phyloP scores from a whole-genome alignment of 2,113 vertebrate genomes.

The Chionodraco myersi region DNA sequence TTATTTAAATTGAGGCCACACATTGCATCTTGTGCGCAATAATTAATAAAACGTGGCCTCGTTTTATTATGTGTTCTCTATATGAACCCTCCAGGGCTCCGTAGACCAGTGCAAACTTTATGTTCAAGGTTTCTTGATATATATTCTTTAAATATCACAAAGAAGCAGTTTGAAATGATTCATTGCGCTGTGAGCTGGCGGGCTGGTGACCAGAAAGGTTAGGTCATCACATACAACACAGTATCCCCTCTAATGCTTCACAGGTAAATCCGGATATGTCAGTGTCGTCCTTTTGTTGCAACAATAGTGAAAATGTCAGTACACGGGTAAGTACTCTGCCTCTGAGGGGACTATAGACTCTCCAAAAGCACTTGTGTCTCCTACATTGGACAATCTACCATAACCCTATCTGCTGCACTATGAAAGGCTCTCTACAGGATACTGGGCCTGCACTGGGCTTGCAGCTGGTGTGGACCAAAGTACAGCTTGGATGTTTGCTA shows the following conservation, averaged over 20 bases:
- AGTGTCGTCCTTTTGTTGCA: slow-evolving; percentile 47
- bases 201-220: slow-evolving; percentile 32
- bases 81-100: too few relatives aligned
- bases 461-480: slow-evolving; percentile 39
- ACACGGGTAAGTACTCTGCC: slow-evolving; percentile 35
- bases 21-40: too few relatives aligned
- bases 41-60: too few relatives aligned
- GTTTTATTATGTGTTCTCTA: too few relatives aligned
- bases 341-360: slow-evolving; percentile 50
- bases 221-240: slow-evolving; percentile 19
- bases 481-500: slow-evolving; percentile 34
- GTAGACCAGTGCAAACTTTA: neutral
- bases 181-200: neutral
- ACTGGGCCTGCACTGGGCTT: slow-evolving; percentile 41
- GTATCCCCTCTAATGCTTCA: slow-evolving; percentile 32
- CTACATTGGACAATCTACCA: slow-evolving; percentile 40
- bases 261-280: slow-evolving; percentile 35
- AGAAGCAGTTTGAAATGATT: slow-evolving; percentile 1
- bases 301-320: slow-evolving; percentile 56
- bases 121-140: too few relatives aligned
- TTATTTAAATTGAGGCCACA: too few relatives aligned
- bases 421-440: slow-evolving; percentile 64
- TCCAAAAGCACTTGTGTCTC: slow-evolving; percentile 47
- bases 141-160: too few relatives aligned
- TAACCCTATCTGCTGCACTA: slow-evolving; percentile 42